These are phyloP conservation scores for Falco rusticolus DNA, from an alignment of 2,797 vertebrate genomes.

Conservation along the genomic window DNA sequence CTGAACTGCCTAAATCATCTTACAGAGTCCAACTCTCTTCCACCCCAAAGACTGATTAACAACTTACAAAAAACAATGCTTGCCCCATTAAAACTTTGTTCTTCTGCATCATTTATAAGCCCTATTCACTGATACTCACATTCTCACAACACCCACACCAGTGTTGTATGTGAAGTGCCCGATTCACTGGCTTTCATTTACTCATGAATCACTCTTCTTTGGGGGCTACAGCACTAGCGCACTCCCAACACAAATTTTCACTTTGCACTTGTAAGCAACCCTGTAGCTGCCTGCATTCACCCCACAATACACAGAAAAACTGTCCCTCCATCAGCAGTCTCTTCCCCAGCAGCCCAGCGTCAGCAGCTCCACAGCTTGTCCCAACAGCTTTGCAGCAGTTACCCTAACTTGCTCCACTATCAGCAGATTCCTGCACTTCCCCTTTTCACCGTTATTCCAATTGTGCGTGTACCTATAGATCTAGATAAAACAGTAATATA, in stretches of 20 bases:
- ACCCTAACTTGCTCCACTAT: fast-evolving
- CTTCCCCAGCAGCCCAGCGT: background rate
- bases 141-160: background rate
- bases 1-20: background rate
- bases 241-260: background rate
- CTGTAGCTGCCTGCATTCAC: background rate
- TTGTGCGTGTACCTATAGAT: fast-evolving
- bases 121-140: background rate
- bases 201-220: background rate
- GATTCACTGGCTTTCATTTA: background rate
- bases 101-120: background rate
- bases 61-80: background rate
- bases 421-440: background rate
- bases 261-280: background rate
- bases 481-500: background rate
- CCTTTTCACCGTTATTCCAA: background rate
- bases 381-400: background rate
- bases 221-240: too few species aligned
- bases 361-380: background rate
- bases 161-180: fast-evolving
- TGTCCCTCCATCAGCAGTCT: background rate
- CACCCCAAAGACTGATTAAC: background rate
- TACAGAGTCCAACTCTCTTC: background rate
- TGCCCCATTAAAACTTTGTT: background rate
- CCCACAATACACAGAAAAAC: fast-evolving